Base-by-base conservation (phyloP, 2,888 invertebrate genomes). In the Drosophila colorata region DNA sequence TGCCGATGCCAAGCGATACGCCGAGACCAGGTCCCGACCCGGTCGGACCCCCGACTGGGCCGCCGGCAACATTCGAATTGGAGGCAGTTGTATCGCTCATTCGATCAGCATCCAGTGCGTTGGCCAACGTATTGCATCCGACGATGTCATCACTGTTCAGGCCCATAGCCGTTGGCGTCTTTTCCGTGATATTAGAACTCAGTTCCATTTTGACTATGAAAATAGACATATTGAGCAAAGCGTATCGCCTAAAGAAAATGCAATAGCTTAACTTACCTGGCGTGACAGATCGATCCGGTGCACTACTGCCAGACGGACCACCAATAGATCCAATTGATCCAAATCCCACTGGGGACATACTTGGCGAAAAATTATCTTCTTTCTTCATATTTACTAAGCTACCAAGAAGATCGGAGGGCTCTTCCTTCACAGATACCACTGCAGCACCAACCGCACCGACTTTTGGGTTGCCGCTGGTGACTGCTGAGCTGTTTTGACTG, bases 271-370 rank as follows among this genome's bases (percentile, higher is more conserved):
- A 58, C 66, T 53, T 74, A 87, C 82, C 74, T 11, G 83, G 66
- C 5, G 79, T 76, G 4, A 57, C 69, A 1, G 76, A 59, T 58
- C 69, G 64, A 43, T 90, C 90, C 28, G 66, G 58, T 11, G 52
- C 48, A 41, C 4, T 69, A 46, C 23, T 74, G 7, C 55, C 63
- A 38, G 69, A 23, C 16, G 68, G 37, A 31, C 57, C 69, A n/a
- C 69, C 70, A 55, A 91, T 80, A 0, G 91, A 76, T 18, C 88
- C 87, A 55, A 91, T 82, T 4, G 91, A 81, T 13, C 90, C 90
- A 69, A 91, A 91, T 5, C 91, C 91, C 47, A 90, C 89, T 8
- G 91, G 91, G 1, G 91, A 91, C 85, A 91, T 88, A 28, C 82
- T 89, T 23, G 90, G 90, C 2, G 90, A 89, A 28, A 85, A 74